A percentile compares a stretch with the other conserved stretches of the same genome.
These are phyloP conservation scores for Pelmatolapia mariae DNA, from an alignment of 2,113 vertebrate genomes.

Conservation along the genomic window DNA sequence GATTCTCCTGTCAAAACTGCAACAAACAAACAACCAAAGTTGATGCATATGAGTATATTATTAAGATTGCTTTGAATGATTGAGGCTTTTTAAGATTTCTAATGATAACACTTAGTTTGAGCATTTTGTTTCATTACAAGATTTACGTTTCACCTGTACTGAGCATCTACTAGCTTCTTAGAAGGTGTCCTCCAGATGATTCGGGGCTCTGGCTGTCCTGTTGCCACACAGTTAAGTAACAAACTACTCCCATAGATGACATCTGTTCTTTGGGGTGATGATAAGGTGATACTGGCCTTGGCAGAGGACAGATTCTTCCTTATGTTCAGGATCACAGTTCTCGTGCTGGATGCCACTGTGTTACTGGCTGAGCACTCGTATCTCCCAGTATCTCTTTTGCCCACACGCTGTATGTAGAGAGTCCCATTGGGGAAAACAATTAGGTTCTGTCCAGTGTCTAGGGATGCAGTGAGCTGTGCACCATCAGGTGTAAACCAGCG, in stretches of 20 bases:
- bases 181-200: slow-evolving; percentile 89
- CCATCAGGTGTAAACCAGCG: slow-evolving; percentile 81
- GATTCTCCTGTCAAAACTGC: slow-evolving; percentile 79
- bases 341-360: slow-evolving; percentile 71
- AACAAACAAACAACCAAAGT: background rate
- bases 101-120: background rate
- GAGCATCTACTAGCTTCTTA: slow-evolving; percentile 81
- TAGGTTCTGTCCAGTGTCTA: slow-evolving; percentile 67
- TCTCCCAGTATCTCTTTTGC: slow-evolving; percentile 69
- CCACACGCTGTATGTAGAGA: slow-evolving; percentile 72
- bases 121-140: background rate
- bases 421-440: slow-evolving; percentile 90
- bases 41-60: background rate
- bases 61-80: rapidly evolving
- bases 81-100: background rate
- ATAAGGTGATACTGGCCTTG: slow-evolving; percentile 78
- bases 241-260: slow-evolving; percentile 78
- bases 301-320: slow-evolving; percentile 43
- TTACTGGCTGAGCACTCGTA: slow-evolving; percentile 85
- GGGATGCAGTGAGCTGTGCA: slow-evolving; percentile 73
- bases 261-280: slow-evolving; percentile 77
- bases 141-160: slow-evolving; percentile 76
- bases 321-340: slow-evolving; percentile 69
- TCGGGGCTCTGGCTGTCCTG: slow-evolving; percentile 82
- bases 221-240: slow-evolving; percentile 80